phyloP scores from a whole-genome alignment of 1,140 invertebrate genomes.

The Drosophila orosa region DNA sequence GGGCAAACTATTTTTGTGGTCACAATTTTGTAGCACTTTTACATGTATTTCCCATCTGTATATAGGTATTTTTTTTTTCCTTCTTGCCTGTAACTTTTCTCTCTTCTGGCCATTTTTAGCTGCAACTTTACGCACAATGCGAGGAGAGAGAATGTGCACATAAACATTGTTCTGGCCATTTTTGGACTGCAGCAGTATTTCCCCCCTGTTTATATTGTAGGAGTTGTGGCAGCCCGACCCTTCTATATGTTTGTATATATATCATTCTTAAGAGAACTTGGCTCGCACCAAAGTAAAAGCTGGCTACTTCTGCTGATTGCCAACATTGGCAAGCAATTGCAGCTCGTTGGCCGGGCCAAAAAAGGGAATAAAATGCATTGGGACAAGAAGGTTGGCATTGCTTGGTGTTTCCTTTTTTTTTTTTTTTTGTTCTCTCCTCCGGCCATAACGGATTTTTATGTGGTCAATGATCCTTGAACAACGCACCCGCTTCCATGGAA shows the following conservation, averaged over 20 bases:
- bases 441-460: conserved; percentile 78
- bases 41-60: background rate
- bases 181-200: conserved; percentile 45
- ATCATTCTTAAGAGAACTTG: conserved; percentile 27
- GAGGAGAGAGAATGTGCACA: conserved; percentile 36
- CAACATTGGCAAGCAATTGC: conserved; percentile 50
- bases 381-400: conserved; percentile 31
- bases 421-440: conserved; percentile 3
- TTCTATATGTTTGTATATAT: background rate
- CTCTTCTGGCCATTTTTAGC: conserved; percentile 23
- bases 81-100: conserved; percentile 1
- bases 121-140: conserved; percentile 64
- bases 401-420: conserved; percentile 18
- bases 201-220: conserved; percentile 16
- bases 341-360: conserved; percentile 50
- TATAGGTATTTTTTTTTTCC: background rate
- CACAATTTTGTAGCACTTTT: background rate
- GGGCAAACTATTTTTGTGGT: conserved; percentile 1
- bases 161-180: conserved; percentile 71
- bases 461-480: conserved; percentile 75
- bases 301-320: conserved; percentile 48
- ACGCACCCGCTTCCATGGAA: conserved; percentile 52
- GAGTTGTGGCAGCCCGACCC: conserved; percentile 9
- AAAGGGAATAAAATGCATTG: conserved; percentile 71
- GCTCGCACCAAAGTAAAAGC: conserved; percentile 23